A percentile compares a stretch with the other conserved stretches of the same genome.
Conservation (phyloP, 2,797 vertebrate genomes). For the Spheniscus humboldti region DNA sequence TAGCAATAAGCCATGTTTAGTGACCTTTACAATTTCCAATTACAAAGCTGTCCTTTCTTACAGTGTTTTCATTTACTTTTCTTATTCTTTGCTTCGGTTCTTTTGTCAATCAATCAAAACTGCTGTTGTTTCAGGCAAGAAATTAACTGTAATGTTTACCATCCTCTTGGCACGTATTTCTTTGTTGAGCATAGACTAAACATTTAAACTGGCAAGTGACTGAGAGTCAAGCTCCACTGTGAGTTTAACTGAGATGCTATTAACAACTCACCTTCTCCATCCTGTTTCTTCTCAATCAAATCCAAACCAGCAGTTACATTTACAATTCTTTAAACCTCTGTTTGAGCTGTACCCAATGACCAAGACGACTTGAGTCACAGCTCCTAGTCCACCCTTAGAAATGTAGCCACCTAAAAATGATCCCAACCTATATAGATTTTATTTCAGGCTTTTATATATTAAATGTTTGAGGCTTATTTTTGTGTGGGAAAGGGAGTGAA, state of each 20-base stretch:
- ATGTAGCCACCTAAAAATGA: not conserved
- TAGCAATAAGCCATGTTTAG: not conserved
- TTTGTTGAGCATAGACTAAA: not conserved
- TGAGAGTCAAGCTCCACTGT: not conserved
- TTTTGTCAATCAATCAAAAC: conserved; percentile 25
- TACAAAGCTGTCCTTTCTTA: conserved; percentile 1
- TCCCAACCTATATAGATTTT: not conserved
- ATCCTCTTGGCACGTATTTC: not conserved
- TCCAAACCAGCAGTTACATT: not conserved
- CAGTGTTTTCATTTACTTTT: not conserved
- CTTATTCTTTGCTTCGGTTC: not conserved
- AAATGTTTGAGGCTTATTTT: not conserved
- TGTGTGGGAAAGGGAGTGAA: not conserved
- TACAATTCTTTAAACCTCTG: not conserved
- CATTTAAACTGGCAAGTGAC: not conserved
- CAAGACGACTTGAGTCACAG: not conserved
- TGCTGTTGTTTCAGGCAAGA: not conserved
- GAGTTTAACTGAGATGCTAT: not conserved
- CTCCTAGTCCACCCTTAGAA: not conserved
- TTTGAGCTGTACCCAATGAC: not conserved
- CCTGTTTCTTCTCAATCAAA: not conserved
- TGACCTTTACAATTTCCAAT: conserved; percentile 14
- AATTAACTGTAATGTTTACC: not conserved
- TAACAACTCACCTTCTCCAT: not conserved
- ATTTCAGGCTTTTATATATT: not conserved